Conservation (phyloP, 2,797 vertebrate genomes). For the Falco columbarius region DNA sequence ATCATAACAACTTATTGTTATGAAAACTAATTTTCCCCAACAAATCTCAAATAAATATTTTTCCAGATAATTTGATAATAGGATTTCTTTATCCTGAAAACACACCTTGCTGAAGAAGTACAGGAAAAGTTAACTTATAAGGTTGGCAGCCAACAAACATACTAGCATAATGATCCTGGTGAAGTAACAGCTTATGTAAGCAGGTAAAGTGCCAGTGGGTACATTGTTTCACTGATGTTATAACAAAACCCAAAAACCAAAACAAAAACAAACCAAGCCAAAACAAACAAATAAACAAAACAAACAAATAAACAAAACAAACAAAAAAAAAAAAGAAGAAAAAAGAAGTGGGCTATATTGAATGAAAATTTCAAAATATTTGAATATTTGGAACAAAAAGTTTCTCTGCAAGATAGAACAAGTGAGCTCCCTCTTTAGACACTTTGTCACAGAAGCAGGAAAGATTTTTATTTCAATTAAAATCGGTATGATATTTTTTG, state of each 20-base stretch:
- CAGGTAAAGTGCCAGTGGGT: background rate
- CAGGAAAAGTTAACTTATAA: background rate
- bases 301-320: background rate
- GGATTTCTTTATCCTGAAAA: background rate
- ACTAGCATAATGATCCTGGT: background rate
- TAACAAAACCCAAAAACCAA: background rate
- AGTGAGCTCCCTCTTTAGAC: background rate
- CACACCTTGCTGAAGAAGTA: background rate
- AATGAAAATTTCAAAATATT: background rate
- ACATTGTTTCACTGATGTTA: background rate
- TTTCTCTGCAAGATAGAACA: background rate
- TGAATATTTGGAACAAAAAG: background rate
- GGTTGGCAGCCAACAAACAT: background rate
- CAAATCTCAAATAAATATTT: background rate
- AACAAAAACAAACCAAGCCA: too few species aligned
- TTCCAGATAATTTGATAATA: background rate
- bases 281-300: background rate
- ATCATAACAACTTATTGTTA: background rate
- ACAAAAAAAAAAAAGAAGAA: background rate
- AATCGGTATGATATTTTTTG: background rate
- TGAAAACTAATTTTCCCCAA: background rate
- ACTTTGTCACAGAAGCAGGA: background rate
- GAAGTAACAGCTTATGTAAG: background rate
- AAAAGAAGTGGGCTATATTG: background rate
- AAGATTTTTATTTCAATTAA: background rate